phyloP scores from a whole-genome alignment of 2,797 vertebrate species.

The Mus minutoides region DNA sequence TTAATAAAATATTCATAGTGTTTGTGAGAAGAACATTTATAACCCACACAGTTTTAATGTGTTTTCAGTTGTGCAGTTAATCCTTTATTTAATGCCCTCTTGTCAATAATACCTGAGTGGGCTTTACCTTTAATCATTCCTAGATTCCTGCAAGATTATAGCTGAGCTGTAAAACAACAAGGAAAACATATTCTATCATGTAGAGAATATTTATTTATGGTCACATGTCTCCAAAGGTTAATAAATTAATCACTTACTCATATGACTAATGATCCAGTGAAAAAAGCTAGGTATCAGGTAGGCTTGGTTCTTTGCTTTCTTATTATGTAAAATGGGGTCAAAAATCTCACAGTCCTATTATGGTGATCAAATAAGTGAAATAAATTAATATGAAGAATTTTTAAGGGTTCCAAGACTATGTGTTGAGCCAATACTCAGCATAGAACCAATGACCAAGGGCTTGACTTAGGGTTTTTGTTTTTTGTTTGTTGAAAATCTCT shows the following conservation, averaged over 20 bases:
- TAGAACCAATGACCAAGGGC: not conserved
- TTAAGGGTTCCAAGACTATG: not conserved
- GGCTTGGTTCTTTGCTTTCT: conserved; percentile 43
- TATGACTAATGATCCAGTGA: conserved; percentile 42
- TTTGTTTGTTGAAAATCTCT: not conserved
- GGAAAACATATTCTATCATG: conserved; percentile 70
- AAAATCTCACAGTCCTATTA: conserved; percentile 24
- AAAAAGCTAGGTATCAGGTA: conserved; percentile 14
- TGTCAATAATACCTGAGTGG: conserved; percentile 67
- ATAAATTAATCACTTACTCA: conserved; percentile 47
- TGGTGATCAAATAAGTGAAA: not conserved
- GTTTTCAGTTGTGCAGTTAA: conserved; percentile 61
- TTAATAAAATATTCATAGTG: conserved; percentile 76
- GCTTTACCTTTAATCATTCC: conserved; percentile 52
- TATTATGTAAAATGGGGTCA: conserved; percentile 15
- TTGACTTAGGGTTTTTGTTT: not conserved
- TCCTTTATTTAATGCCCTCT: conserved; percentile 62
- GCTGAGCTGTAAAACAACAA: conserved; percentile 66
- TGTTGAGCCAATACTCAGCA: not conserved
- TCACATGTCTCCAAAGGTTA: conserved; percentile 66
- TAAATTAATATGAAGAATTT: not conserved
- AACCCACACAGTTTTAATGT: conserved; percentile 49
- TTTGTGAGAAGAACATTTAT: conserved; percentile 64
- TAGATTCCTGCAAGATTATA: conserved; percentile 50
- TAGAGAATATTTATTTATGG: conserved; percentile 74